Evolutionary conservation across 2,888 invertebrate species (phyloP).

Genomic region (Steinernema scapterisci): DNA sequence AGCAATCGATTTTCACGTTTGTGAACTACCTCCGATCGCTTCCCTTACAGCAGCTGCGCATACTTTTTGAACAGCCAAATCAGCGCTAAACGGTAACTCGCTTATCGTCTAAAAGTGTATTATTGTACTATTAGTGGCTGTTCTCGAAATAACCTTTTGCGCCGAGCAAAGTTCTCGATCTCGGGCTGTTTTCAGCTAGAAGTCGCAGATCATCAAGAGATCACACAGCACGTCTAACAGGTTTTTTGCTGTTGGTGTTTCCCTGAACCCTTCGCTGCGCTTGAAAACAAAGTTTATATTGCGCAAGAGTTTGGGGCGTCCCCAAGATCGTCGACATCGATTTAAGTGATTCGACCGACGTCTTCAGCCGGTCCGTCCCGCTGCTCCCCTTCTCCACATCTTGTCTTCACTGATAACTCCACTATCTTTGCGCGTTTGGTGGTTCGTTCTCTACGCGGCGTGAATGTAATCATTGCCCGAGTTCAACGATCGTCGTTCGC

Average conservation of each 20-base stretch:
- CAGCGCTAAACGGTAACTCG: not conserved
- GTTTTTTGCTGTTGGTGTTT: conserved; percentile 6
- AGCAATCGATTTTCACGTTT: not conserved
- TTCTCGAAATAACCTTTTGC: not conserved
- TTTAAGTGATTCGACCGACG: not conserved
- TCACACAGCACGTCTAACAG: not conserved
- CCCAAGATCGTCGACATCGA: not conserved
- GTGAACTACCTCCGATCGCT: not conserved
- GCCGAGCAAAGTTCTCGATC: not conserved
- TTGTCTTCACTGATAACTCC: not conserved
- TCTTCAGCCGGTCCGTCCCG: not conserved
- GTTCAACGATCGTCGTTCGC: conserved; percentile 28
- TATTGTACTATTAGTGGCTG: not conserved
- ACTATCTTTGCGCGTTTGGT: conserved; percentile 7
- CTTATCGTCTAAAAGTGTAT: not conserved
- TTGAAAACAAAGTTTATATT: conserved; percentile 14
- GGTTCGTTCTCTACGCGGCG: not conserved
- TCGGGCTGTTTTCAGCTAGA: not conserved
- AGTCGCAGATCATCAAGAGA: conserved; percentile 6
- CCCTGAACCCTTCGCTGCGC: too few species aligned
- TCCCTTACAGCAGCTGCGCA: not conserved
- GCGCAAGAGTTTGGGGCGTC: conserved; percentile 9
- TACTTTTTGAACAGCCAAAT: not conserved
- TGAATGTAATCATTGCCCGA: not conserved
- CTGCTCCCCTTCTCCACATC: not conserved